Base-by-base conservation (phyloP, 2,888 invertebrate species). In the Orthosia gothica region DNA sequence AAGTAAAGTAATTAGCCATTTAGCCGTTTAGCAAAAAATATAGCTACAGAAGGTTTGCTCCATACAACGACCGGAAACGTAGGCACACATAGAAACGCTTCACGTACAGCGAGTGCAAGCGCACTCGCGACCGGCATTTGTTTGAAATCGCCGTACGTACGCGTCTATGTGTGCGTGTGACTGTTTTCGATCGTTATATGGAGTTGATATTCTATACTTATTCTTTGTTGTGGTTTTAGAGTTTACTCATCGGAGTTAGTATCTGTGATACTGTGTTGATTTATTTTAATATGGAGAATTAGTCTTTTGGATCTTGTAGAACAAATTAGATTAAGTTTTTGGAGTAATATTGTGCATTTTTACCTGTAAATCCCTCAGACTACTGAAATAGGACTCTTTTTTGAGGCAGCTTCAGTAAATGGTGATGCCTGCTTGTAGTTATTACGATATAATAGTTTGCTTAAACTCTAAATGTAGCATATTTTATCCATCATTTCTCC, bases 1-100 rank as follows among this genome's bases (percentile, higher is more conserved):
- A 85, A 83, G 81, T 82, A 76, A 87, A 84, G 84, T 85, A 88
- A 87, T 88, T 88, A 88, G 76, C 78, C 79, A 74, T 84, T 83
- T 76, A 71, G 18, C 26, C 45, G n/a, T 26, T 5, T 40, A 40
- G 9, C 5, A 50, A 2, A 15, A 9, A 57, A 5, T 4, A 23
- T 18, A 18, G 5, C 5, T 16, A 26, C 61, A 76, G 78, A 76
- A 76, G 70, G 18, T 61, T 0, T 0, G 0, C 12, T 52, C 2
- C 0, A 4, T 16, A 16, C 9, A 13, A 16, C 16, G 3, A 47
- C 0, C 2, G 1, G 16, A 32, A 20, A 5, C 15, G 5, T 5
- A 47, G 13, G 11, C 23, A 74, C 40, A 71, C n/a, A 26, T 26
- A 7, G 23, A 50, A 1, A 26, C 4, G n/a, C 15, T 45, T 49